Evolutionary conservation across 2,797 vertebrate genomes (phyloP).

Genomic region (Bradypodion ventrale): DNA sequence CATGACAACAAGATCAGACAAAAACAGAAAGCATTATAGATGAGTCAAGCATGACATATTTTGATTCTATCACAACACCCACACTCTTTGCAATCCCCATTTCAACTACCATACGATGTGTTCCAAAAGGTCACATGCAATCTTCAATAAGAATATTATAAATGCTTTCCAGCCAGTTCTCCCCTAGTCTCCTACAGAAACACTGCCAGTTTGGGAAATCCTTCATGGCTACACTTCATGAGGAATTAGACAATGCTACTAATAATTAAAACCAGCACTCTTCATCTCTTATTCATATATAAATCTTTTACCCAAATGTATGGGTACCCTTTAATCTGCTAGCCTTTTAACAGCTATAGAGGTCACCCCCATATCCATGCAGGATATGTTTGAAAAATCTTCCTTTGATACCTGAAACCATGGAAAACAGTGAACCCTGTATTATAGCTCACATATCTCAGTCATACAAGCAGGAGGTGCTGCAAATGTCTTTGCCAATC

Average conservation of each 20-base stretch:
- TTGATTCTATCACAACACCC: neutral
- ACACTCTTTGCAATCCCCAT: neutral
- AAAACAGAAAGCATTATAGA: neutral
- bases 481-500: too few relatives aligned
- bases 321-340: neutral
- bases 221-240: neutral
- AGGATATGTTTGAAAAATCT: too few relatives aligned
- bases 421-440: too few relatives aligned
- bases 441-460: too few relatives aligned
- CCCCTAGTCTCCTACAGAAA: neutral
- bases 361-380: too few relatives aligned
- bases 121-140: neutral
- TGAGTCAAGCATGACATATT: neutral
- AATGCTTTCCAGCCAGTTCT: neutral
- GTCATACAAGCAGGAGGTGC: too few relatives aligned
- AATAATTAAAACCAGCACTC: neutral
- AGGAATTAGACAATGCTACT: neutral
- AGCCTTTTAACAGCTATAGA: neutral
- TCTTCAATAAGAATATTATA: neutral
- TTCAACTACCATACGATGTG: neutral
- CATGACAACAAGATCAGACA: neutral
- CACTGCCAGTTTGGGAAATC: neutral
- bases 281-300: neutral
- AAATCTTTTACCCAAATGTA: neutral
- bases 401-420: too few relatives aligned